Evolutionary conservation across 2,888 invertebrate species (phyloP), one percentile per base, ranked within the genome.

Genomic region (Isoperla grammatica): DNA sequence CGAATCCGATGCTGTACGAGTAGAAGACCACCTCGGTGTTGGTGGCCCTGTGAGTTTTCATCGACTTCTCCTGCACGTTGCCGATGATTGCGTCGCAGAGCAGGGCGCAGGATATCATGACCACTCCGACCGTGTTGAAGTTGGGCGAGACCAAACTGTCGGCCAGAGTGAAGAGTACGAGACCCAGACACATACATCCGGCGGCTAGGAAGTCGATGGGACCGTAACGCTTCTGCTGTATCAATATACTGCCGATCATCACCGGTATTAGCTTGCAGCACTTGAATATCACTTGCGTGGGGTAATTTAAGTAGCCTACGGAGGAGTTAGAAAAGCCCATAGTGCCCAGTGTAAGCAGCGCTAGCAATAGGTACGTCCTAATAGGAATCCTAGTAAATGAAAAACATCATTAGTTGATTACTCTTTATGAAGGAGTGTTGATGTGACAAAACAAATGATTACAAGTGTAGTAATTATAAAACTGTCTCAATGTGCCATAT

Each of bases 221-320:
- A 1, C 87, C 87, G 74, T 95, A 95, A 66, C 82, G 82, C 76
- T 95, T 95, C 59, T 88, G 87, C 76, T 96, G 87, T 69, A 97
- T 95, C 53, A 97, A 71, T 66, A 96, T 90, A 66, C 95, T 93
- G 19, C 97, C 97, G 63, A 95, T 84, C 72, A 98, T 83, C 0
- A 97, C 97, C 0, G 97, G 97, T 68, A 97, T 93, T 0, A 97
- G 79, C 74, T 98, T 98, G 74, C 97, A 98, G 73, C 95, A 95
- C 74, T 97, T 97, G 73, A 98, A 98, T 69, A 97, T 96, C 43
- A 97, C 87, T 79, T 95, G 95, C 0, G 96, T 97, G 0, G 97
- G 96, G 74, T 96, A 98, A 75, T 97, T 98, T 11, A 98, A 79
- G 73, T 94, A 95, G 53, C 92, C 95, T 11, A 97, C 79, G 1